Conservation (phyloP, 2,888 invertebrate genomes). For the Amiota communis region DNA sequence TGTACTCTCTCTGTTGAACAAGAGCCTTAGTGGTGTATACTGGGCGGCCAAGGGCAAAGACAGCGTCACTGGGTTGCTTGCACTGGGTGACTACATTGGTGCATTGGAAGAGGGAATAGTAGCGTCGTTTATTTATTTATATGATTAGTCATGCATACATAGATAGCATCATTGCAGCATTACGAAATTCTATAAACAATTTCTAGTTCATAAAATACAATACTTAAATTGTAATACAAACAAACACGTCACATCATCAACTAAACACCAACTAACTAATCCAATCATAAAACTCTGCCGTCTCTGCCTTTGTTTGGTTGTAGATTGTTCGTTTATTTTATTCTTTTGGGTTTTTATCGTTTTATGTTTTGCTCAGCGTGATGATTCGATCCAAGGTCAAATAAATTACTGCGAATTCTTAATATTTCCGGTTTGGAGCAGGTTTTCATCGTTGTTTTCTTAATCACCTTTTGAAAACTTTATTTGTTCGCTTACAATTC, state of each 20-base stretch:
- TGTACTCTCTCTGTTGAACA: conserved; percentile 46
- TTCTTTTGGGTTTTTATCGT: conserved; percentile 15
- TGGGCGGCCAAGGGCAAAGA: neutral
- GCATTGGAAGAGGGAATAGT: too few relatives aligned
- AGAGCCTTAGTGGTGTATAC: conserved; percentile 1
- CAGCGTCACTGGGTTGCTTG: neutral
- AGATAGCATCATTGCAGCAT: neutral
- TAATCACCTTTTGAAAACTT: neutral
- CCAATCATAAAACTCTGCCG: neutral
- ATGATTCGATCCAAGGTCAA: conserved; percentile 48
- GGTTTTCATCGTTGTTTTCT: neutral
- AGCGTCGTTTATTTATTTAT: neutral
- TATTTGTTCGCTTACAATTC: too few relatives aligned
- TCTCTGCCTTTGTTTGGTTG: neutral
- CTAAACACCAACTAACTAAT: neutral
- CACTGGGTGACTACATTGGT: too few relatives aligned
- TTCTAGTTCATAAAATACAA: conserved; percentile 2
- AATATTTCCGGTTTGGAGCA: conserved; percentile 49
- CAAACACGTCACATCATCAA: neutral
- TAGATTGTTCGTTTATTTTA: neutral
- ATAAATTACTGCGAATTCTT: conserved; percentile 41
- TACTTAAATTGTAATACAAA: neutral
- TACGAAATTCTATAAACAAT: neutral
- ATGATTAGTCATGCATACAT: neutral
- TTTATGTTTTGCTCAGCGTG: conserved; percentile 5